Percentiles rank a stretch among this genome's conserved stretches.
phyloP scores from a whole-genome alignment of 2,113 vertebrate genomes.

The Elachura formosa region DNA sequence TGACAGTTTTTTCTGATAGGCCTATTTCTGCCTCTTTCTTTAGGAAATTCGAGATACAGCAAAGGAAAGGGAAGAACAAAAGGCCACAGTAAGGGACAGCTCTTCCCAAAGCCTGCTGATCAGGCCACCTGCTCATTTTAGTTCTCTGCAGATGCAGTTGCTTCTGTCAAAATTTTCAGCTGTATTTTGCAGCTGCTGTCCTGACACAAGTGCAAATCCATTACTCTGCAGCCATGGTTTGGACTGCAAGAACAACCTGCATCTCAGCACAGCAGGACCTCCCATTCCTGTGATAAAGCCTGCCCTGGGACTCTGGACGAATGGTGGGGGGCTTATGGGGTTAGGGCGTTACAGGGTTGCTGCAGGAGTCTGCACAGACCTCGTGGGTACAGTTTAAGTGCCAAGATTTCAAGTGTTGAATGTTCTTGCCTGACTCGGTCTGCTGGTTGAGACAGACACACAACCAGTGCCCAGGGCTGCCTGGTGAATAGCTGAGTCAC shows the following conservation, averaged over 20 bases:
- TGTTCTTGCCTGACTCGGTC: neutral
- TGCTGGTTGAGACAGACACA: neutral
- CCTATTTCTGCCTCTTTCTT: neutral
- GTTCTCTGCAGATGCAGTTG: neutral
- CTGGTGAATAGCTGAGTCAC: neutral
- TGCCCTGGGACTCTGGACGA: neutral
- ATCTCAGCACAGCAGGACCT: neutral
- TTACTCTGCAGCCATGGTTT: neutral
- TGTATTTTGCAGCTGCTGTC: neutral
- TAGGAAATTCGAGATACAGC: neutral
- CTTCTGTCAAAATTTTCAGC: neutral
- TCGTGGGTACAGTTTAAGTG: neutral
- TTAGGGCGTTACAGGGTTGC: neutral
- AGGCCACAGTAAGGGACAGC: neutral
- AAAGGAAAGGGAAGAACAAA: neutral
- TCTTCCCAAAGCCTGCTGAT: neutral
- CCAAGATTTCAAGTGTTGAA: neutral
- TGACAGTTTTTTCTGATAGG: neutral
- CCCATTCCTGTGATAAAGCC: neutral
- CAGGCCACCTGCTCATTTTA: neutral
- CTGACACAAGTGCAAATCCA: neutral
- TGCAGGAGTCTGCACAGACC: neutral
- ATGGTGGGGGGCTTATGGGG: accelerated
- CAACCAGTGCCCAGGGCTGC: neutral
- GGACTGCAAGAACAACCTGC: neutral